These are phyloP conservation scores for Branchellion lobata DNA, from an alignment of 2,888 invertebrate genomes.

Conservation along the genomic window DNA sequence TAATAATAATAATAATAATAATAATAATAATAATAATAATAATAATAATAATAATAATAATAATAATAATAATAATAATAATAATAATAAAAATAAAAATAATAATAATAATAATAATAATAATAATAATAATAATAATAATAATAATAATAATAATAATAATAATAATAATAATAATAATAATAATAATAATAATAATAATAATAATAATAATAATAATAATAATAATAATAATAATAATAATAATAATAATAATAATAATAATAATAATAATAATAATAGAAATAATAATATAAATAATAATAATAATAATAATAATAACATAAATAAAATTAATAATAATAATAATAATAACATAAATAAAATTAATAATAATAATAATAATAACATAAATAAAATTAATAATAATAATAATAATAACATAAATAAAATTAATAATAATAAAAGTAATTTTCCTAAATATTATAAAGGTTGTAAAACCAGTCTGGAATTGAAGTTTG, in stretches of 20 bases:
- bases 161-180: constrained; percentile 5
- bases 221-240: constrained; percentile 15
- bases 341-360: background rate
- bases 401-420: background rate
- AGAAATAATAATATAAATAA: background rate
- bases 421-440: background rate
- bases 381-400: background rate
- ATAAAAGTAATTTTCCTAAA: background rate
- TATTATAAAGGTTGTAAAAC: background rate
- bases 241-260: constrained; percentile 4
- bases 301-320: background rate
- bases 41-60: too few species aligned
- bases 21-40: too few species aligned
- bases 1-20: too few species aligned
- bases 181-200: constrained; percentile 11
- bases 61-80: background rate
- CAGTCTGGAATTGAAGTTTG: background rate
- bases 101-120: background rate
- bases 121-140: constrained; percentile 10
- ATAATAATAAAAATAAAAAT: background rate
- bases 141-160: constrained; percentile 3
- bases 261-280: constrained; percentile 2
- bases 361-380: background rate
- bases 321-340: background rate
- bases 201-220: constrained; percentile 14